A percentile compares a stretch with the other conserved stretches of the same genome.
phyloP scores from a whole-genome alignment of 2,888 invertebrate genomes.

The Drosophila sordidula region DNA sequence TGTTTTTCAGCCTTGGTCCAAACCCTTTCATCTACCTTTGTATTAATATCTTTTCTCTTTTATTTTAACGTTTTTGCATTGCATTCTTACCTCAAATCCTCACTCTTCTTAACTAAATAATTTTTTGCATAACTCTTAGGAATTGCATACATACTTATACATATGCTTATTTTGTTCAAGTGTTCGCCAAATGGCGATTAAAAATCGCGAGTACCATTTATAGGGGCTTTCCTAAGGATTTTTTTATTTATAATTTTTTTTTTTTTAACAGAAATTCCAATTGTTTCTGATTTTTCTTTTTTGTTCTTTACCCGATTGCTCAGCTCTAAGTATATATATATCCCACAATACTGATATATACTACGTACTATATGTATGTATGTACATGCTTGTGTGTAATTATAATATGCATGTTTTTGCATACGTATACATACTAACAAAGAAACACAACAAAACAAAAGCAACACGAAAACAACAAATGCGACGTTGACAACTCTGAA shows the following conservation, averaged over 20 bases:
- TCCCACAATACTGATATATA: background rate
- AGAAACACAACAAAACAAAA: conserved; percentile 2
- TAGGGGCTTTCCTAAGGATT: background rate
- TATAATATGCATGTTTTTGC: conserved; percentile 3
- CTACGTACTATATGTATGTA: background rate
- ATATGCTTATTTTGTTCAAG: too few relatives aligned
- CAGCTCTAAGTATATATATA: background rate
- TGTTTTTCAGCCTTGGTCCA: too few relatives aligned
- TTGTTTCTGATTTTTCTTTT: background rate
- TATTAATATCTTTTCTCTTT: too few relatives aligned
- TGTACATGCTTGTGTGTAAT: background rate
- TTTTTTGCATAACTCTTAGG: too few relatives aligned
- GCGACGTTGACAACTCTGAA: conserved; percentile 21
- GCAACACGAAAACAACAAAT: conserved; percentile 6
- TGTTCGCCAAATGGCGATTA: background rate
- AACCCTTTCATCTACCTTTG: background rate
- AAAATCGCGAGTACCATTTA: background rate
- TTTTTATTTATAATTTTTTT: background rate
- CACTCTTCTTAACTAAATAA: too few relatives aligned
- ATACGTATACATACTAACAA: conserved; percentile 1
- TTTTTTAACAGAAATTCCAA: background rate
- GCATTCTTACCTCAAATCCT: too few relatives aligned
- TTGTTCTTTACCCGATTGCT: background rate
- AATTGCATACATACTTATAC: too few relatives aligned
- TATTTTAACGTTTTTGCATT: background rate